Evolutionary conservation across 1,140 invertebrate species (phyloP).

Genomic region (Pogonomyrmex californicus): DNA sequence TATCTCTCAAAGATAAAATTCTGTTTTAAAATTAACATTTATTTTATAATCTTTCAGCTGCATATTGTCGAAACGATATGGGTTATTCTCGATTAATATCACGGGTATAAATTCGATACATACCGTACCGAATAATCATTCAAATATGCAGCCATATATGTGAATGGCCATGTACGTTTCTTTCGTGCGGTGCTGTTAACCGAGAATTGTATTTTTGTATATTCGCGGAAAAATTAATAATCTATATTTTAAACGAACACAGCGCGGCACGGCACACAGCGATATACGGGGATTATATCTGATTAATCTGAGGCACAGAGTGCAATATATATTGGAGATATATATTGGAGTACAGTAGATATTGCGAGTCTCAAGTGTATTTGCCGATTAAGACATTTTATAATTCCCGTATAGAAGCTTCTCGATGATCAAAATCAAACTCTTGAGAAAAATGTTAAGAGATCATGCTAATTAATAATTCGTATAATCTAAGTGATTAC

Average conservation of each 20-base stretch:
- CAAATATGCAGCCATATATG: conserved; percentile 28
- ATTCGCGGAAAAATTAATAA: conserved; percentile 62
- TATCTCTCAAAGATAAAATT: background rate
- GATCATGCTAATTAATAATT: conserved; percentile 46
- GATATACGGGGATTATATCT: conserved; percentile 13
- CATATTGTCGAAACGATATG: background rate
- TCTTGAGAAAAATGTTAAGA: conserved; percentile 36
- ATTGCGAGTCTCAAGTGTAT: conserved; percentile 12
- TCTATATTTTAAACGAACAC: conserved; percentile 74
- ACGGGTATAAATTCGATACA: conserved; percentile 26
- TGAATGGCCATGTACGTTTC: conserved; percentile 17
- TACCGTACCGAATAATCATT: conserved; percentile 48
- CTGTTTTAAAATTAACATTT: background rate
- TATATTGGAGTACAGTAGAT: background rate
- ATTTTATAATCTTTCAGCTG: background rate
- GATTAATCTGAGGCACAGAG: conserved; percentile 4
- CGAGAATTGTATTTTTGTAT: conserved; percentile 77
- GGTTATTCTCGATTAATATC: background rate
- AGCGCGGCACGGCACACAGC: conserved; percentile 25
- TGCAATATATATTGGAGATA: conserved; percentile 4
- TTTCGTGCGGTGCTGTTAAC: conserved; percentile 59
- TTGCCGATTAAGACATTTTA: background rate
- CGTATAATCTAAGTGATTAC: conserved; percentile 37
- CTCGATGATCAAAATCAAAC: conserved; percentile 61
- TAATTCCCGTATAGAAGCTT: conserved; percentile 42